These are phyloP conservation scores for Cinara cedri DNA, from an alignment of 2,888 invertebrate species.

Conservation along the genomic window DNA sequence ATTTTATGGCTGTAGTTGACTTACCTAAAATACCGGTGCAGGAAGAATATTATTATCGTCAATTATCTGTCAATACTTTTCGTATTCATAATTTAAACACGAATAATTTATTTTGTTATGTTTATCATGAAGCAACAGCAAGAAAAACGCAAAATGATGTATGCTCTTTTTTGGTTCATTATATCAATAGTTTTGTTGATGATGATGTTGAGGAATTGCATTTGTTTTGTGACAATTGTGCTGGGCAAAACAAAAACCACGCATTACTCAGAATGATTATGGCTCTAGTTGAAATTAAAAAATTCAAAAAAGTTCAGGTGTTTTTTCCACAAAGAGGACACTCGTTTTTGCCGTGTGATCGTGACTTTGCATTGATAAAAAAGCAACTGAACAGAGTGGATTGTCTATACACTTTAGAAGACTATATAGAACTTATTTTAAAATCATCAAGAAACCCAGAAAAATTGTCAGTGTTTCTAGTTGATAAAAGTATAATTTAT, in stretches of 20 bases:
- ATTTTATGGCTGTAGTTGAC: slow-evolving; percentile 60
- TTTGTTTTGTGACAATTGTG: slow-evolving; percentile 60
- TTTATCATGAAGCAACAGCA: slow-evolving; percentile 60
- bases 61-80: slow-evolving; percentile 58
- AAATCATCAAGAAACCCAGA: slow-evolving; percentile 7
- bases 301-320: slow-evolving; percentile 58
- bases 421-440: slow-evolving; percentile 15
- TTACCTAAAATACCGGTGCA: slow-evolving; percentile 61
- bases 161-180: slow-evolving; percentile 56
- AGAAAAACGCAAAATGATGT: slow-evolving; percentile 58
- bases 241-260: slow-evolving; percentile 60
- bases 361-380: slow-evolving; percentile 26
- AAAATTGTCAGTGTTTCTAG: slow-evolving; percentile 12
- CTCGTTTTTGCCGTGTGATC: no score
- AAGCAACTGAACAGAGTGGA: no score
- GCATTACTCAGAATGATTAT: slow-evolving; percentile 53
- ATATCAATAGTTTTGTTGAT: slow-evolving; percentile 46
- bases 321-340: slow-evolving; percentile 59
- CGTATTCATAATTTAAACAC: slow-evolving; percentile 59
- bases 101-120: slow-evolving; percentile 59
- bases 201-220: slow-evolving; percentile 54
- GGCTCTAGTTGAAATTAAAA: slow-evolving; percentile 55
- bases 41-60: slow-evolving; percentile 59
- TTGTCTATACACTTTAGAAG: background rate
- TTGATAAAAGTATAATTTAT: no score